phyloP scores from a whole-genome alignment of 23 tunicate genomes.

The Botrylloides violaceus region DNA sequence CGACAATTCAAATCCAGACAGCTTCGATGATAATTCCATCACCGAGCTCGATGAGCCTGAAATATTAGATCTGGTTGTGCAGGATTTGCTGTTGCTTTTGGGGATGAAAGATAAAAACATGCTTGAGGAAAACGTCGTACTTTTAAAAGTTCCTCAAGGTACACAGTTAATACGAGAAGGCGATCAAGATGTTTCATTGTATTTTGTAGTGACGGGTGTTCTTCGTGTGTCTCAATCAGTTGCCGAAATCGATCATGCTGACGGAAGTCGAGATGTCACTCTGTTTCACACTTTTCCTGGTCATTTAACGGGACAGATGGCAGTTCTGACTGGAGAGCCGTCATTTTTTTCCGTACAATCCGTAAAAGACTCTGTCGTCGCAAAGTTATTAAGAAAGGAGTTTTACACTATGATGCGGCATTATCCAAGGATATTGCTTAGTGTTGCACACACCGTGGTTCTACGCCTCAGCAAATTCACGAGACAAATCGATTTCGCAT shows the following conservation, averaged over 20 bases:
- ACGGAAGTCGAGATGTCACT: slow-evolving; percentile 29
- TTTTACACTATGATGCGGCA: slow-evolving; percentile 82
- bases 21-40: slow-evolving; percentile 15
- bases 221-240: slow-evolving; percentile 55
- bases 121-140: slow-evolving; percentile 39
- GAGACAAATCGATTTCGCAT: slow-evolving; percentile 97
- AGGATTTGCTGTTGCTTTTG: slow-evolving; percentile 44
- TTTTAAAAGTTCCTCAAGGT: slow-evolving; percentile 56
- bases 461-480: slow-evolving; percentile 74
- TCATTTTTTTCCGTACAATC: slow-evolving; percentile 80
- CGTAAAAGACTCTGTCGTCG: slow-evolving; percentile 50
- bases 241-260: not conserved
- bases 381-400: slow-evolving; percentile 31
- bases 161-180: slow-evolving; percentile 74
- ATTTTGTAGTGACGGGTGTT: slow-evolving; percentile 80
- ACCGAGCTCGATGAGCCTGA: slow-evolving; percentile 73
- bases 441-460: slow-evolving; percentile 93
- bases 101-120: slow-evolving; percentile 50
- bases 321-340: slow-evolving; percentile 99
- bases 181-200: slow-evolving; percentile 92
- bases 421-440: slow-evolving; percentile 80
- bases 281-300: slow-evolving; percentile 77
- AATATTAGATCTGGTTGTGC: slow-evolving; percentile 62
- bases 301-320: slow-evolving; percentile 88
- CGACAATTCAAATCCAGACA: not conserved